These are phyloP conservation scores for Dryoscopus gambensis DNA, from an alignment of 2,113 vertebrate genomes.

Conservation along the genomic window DNA sequence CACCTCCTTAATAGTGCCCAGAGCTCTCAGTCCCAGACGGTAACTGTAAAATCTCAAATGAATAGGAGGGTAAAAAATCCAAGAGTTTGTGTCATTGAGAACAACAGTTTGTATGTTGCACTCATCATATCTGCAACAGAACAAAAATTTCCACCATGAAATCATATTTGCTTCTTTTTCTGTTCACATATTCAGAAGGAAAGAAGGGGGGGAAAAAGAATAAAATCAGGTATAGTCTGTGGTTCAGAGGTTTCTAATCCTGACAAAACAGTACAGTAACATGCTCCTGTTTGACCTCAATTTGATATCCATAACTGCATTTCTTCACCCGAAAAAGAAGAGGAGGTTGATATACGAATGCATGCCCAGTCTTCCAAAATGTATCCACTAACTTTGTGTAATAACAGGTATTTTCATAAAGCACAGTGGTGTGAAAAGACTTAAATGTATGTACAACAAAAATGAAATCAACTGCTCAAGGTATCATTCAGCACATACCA, in stretches of 20 bases:
- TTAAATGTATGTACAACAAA: not conserved
- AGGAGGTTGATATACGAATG: not conserved
- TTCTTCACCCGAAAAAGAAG: not conserved
- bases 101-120: not conserved
- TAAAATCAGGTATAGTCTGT: not conserved
- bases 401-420: not conserved
- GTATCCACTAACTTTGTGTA: not conserved
- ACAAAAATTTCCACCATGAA: not conserved
- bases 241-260: not conserved
- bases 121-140: not conserved
- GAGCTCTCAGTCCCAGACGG: not conserved
- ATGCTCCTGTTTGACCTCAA: not conserved
- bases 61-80: not conserved
- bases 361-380: not conserved
- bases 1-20: not conserved
- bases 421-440: not conserved
- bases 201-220: not conserved
- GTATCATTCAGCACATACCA: not conserved
- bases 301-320: not conserved
- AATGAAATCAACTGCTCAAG: not conserved
- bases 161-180: not conserved
- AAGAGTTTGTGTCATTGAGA: not conserved
- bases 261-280: not conserved
- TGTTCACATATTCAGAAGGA: not conserved
- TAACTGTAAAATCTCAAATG: not conserved